A percentile compares a stretch with the other conserved stretches of the same genome.
phyloP scores from a whole-genome alignment of 1,140 invertebrate genomes.

The Dolichoris vasculosae region DNA sequence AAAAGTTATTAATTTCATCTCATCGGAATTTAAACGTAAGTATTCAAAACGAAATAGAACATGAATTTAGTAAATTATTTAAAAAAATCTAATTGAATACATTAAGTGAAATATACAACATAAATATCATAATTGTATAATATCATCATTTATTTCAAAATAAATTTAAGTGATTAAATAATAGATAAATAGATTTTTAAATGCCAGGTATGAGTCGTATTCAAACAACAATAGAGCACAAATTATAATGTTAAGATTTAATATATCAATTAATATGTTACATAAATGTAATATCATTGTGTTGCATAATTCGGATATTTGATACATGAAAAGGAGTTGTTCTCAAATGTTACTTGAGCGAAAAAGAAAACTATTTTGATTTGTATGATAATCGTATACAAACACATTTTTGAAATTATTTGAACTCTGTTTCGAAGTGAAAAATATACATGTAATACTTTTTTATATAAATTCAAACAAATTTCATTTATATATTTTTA shows the following conservation, averaged over 20 bases:
- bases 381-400: not conserved
- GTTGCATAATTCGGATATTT: not conserved
- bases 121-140: not conserved
- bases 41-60: not conserved
- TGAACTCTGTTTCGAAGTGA: not conserved
- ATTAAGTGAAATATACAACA: not conserved
- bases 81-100: not conserved
- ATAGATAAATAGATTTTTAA: not conserved
- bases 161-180: not conserved
- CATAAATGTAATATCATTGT: not conserved
- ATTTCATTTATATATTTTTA: too few species aligned
- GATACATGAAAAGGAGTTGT: constrained; percentile 11
- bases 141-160: not conserved
- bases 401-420: not conserved
- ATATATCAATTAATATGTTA: too few species aligned
- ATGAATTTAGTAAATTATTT: not conserved
- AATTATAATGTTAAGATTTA: not conserved
- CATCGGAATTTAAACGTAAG: not conserved
- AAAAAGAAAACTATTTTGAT: constrained; percentile 5
- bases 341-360: not conserved
- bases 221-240: not conserved
- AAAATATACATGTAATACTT: too few species aligned
- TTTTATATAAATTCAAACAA: too few species aligned
- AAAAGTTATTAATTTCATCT: too few species aligned
- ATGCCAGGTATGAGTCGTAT: not conserved